A percentile compares a stretch with the other conserved stretches of the same genome.
Evolutionary conservation across 2,888 invertebrate species (phyloP).

Genomic region (Muschampia plurimacula): DNA sequence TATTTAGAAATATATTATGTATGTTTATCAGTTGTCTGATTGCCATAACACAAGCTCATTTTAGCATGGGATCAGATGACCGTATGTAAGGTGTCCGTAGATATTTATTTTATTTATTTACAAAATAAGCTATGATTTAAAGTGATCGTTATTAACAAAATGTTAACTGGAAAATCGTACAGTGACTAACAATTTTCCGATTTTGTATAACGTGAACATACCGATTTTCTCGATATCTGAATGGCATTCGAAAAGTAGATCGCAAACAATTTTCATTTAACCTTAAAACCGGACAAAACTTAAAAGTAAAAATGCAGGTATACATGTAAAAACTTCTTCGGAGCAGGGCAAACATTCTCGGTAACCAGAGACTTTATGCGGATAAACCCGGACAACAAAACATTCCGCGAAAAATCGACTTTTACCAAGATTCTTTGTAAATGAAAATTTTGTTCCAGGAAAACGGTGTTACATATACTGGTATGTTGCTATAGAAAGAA

Average conservation of each 20-base stretch:
- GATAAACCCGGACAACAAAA: slow-evolving; percentile 25
- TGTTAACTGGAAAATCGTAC: not conserved
- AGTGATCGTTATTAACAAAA: not conserved
- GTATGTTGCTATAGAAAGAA: not conserved
- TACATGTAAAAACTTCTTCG: slow-evolving; percentile 19
- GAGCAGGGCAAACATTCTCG: slow-evolving; percentile 27
- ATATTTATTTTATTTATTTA: too few relatives aligned
- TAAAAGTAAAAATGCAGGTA: slow-evolving; percentile 34
- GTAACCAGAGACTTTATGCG: slow-evolving; percentile 22
- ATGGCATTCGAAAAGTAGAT: slow-evolving; percentile 3
- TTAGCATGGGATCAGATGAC: too few relatives aligned
- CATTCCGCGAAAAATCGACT: slow-evolving; percentile 20
- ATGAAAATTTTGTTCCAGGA: slow-evolving; percentile 16
- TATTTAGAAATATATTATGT: too few relatives aligned
- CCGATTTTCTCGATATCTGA: slow-evolving; percentile 13
- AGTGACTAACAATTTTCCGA: not conserved
- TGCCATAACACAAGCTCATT: too few relatives aligned
- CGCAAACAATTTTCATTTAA: slow-evolving; percentile 31
- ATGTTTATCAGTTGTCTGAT: too few relatives aligned
- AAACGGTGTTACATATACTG: slow-evolving; percentile 5
- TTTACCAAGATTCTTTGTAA: slow-evolving; percentile 14
- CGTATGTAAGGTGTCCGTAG: too few relatives aligned
- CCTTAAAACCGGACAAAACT: slow-evolving; percentile 26
- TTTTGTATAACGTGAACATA: not conserved
- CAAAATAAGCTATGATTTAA: not conserved